These are phyloP conservation scores for Orthonevra nobilis DNA, from an alignment of 2,888 invertebrate genomes.

Conservation along the genomic window DNA sequence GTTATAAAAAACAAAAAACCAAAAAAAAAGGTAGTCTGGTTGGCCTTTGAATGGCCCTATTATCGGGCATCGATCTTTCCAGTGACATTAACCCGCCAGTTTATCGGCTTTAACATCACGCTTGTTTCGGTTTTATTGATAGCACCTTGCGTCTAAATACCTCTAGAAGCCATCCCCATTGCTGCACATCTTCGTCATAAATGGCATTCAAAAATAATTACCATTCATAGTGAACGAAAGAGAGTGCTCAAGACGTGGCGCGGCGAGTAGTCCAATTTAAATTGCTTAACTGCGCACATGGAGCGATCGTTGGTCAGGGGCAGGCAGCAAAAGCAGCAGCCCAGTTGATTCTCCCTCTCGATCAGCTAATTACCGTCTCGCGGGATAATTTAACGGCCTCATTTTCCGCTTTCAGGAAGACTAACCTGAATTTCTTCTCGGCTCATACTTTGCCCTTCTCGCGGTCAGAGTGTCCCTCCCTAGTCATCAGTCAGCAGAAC, in stretches of 20 bases:
- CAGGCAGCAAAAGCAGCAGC: constrained; percentile 9
- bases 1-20: too few relatives aligned
- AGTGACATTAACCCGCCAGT: constrained; percentile 62
- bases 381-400: constrained; percentile 67
- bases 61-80: constrained; percentile 65
- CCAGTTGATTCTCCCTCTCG: constrained; percentile 28
- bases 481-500: constrained; percentile 30
- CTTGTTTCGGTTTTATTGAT: constrained; percentile 55
- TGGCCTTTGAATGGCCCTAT: constrained; percentile 23
- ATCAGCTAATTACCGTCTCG: constrained; percentile 65
- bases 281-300: constrained; percentile 50
- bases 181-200: constrained; percentile 47
- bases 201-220: constrained; percentile 68
- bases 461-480: constrained; percentile 5
- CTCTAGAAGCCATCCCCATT: constrained; percentile 2
- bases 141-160: constrained; percentile 67
- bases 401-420: constrained; percentile 69
- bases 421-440: constrained; percentile 58
- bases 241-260: constrained; percentile 7
- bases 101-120: constrained; percentile 45
- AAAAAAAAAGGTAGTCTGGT: constrained; percentile 15
- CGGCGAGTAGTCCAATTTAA: constrained; percentile 46
- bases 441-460: constrained; percentile 14
- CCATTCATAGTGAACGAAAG: constrained; percentile 42
- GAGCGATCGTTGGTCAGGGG: constrained; percentile 42